These are phyloP conservation scores for Tillus elongatus DNA, from an alignment of 2,888 invertebrate species.

Conservation along the genomic window DNA sequence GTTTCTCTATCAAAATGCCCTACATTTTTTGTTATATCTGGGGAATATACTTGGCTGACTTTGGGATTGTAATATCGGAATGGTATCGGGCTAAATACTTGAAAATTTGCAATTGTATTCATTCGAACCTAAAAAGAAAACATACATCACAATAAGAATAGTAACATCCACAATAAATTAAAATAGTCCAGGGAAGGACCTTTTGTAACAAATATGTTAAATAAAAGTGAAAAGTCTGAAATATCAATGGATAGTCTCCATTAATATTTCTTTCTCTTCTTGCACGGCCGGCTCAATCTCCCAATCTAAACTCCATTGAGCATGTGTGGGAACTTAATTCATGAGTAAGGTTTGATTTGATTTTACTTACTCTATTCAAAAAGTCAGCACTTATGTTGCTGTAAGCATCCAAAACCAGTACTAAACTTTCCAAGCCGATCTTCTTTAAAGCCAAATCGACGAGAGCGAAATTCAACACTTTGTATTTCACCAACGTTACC, in stretches of 20 bases:
- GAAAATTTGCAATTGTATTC: slow-evolving; percentile 84
- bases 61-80: slow-evolving; percentile 81
- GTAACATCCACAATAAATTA: no score
- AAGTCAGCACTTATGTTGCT: slow-evolving; percentile 73
- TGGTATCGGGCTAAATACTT: slow-evolving; percentile 86
- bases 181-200: no score
- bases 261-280: no score
- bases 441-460: slow-evolving; percentile 61
- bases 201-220: no score
- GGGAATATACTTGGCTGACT: slow-evolving; percentile 39
- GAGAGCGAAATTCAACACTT: slow-evolving; percentile 48
- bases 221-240: no score
- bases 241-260: no score
- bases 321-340: no score
- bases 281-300: no score
- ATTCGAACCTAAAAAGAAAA: slow-evolving; percentile 64
- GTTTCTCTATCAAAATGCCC: slow-evolving; percentile 73
- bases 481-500: slow-evolving; percentile 35
- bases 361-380: slow-evolving; percentile 65
- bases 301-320: no score
- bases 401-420: slow-evolving; percentile 58
- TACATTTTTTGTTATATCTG: slow-evolving; percentile 62
- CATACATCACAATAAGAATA: no score
- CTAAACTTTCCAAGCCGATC: slow-evolving; percentile 61
- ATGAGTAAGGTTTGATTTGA: slow-evolving; percentile 5